phyloP scores from a whole-genome alignment of 2,888 invertebrate species.

The Atethmia centrago region DNA sequence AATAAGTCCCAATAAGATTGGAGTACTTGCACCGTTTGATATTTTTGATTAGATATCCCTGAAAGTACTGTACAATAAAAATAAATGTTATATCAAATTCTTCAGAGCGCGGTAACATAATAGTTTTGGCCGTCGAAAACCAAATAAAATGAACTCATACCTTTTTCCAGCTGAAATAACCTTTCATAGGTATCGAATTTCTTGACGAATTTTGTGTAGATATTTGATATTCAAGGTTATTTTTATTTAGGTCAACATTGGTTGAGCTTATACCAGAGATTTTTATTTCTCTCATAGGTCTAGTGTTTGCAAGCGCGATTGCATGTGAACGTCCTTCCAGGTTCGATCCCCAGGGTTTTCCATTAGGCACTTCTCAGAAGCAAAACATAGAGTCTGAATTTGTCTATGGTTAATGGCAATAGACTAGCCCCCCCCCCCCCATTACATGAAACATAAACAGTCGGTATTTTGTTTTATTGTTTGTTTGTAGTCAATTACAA shows the following conservation, averaged over 20 bases:
- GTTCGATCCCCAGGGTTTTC: not conserved
- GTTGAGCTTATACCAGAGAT: constrained; percentile 6
- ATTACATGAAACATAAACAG: not conserved
- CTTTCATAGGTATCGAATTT: constrained; percentile 38
- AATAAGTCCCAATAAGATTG: too few species aligned
- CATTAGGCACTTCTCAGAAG: not conserved
- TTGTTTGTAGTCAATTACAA: too few species aligned
- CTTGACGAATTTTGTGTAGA: constrained; percentile 26
- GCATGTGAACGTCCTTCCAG: not conserved
- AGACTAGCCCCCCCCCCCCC: not conserved
- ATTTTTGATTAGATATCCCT: not conserved
- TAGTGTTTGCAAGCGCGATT: too few species aligned
- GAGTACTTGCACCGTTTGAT: not conserved
- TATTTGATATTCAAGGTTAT: constrained; percentile 41
- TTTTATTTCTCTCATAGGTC: constrained; percentile 12
- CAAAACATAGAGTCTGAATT: not conserved
- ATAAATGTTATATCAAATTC: constrained; percentile 1
- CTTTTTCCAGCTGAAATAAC: constrained; percentile 44
- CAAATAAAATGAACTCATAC: constrained; percentile 31
- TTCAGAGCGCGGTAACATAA: constrained; percentile 14
- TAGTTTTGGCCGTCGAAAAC: constrained; percentile 16
- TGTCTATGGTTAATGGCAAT: not conserved
- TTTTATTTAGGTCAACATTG: constrained; percentile 25
- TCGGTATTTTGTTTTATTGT: too few species aligned
- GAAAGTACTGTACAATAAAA: constrained; percentile 3